A percentile compares a stretch with the other conserved stretches of the same genome.
These are phyloP conservation scores for Yoshiicerus persimilis DNA, from an alignment of 1,140 invertebrate genomes.

Conservation along the genomic window DNA sequence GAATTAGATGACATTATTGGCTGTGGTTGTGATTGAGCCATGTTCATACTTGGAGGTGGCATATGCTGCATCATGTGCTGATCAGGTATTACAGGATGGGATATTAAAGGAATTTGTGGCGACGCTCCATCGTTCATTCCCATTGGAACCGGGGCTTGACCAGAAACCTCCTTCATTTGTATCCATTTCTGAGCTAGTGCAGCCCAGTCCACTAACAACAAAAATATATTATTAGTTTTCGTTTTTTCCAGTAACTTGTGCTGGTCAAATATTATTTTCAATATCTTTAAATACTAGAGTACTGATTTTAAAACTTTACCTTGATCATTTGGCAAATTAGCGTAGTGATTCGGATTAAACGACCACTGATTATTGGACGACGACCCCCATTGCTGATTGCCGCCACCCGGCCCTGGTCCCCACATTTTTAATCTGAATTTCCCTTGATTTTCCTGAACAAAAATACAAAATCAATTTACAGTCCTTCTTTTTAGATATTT, in stretches of 20 bases:
- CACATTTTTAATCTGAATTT: slow-evolving; percentile 14
- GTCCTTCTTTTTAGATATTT: no score
- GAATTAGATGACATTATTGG: not conserved
- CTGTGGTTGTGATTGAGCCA: not conserved
- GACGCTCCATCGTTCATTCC: not conserved
- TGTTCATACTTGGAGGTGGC: not conserved
- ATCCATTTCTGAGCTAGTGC: slow-evolving; percentile 96
- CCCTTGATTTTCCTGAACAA: not conserved
- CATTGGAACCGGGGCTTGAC: not conserved
- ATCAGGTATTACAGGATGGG: not conserved
- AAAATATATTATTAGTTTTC: not conserved
- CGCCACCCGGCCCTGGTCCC: not conserved
- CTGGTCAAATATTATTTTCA: not conserved
- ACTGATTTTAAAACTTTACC: slow-evolving; percentile 31
- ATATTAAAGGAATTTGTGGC: not conserved
- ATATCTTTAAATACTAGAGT: no score
- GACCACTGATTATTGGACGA: slow-evolving; percentile 24
- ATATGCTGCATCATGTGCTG: not conserved
- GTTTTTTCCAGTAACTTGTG: no score
- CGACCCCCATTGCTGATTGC: not conserved
- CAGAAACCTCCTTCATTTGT: slow-evolving; percentile 71
- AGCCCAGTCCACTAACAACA: slow-evolving; percentile 83
- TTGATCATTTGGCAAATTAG: slow-evolving; percentile 39
- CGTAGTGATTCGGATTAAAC: slow-evolving; percentile 45
- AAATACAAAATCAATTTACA: not conserved